Evolutionary conservation across 92 coral and sea anemone species (phyloP).

Genomic region (Zoanthus solanderi): DNA sequence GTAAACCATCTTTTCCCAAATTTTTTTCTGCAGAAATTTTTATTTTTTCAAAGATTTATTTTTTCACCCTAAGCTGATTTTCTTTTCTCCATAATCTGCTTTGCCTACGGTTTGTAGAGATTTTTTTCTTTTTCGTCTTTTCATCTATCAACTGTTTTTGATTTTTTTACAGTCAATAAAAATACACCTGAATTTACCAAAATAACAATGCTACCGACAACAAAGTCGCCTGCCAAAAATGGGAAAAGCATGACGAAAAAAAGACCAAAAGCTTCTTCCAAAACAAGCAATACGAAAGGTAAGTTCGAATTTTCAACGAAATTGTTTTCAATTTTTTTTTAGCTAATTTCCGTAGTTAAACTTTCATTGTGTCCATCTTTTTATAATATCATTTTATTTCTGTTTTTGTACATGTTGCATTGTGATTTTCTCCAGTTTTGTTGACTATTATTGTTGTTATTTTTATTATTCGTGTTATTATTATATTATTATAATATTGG

Average conservation of each 20-base stretch:
- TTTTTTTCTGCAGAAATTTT: too few species aligned
- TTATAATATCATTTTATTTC: not conserved
- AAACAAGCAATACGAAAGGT: not conserved
- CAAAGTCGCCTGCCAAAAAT: not conserved
- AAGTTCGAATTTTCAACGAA: not conserved
- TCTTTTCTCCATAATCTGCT: too few species aligned
- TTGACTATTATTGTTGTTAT: too few species aligned
- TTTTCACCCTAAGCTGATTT: too few species aligned
- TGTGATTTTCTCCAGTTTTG: too few species aligned
- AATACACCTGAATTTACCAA: not conserved
- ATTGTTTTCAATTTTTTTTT: not conserved
- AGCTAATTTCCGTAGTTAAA: too few species aligned
- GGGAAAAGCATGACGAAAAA: not conserved
- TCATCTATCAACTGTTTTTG: not conserved
- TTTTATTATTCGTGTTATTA: too few species aligned
- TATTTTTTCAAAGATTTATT: too few species aligned
- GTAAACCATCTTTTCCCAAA: too few species aligned
- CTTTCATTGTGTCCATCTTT: not conserved
- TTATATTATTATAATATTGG: too few species aligned
- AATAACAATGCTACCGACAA: not conserved
- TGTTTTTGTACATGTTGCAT: too few species aligned
- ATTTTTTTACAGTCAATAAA: not conserved
- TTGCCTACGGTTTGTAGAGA: too few species aligned
- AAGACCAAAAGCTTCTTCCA: not conserved
- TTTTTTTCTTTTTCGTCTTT: not conserved